A percentile compares a stretch with the other conserved stretches of the same genome.
phyloP scores from a whole-genome alignment of 1,140 invertebrate genomes.

The Hycleus cichorii region DNA sequence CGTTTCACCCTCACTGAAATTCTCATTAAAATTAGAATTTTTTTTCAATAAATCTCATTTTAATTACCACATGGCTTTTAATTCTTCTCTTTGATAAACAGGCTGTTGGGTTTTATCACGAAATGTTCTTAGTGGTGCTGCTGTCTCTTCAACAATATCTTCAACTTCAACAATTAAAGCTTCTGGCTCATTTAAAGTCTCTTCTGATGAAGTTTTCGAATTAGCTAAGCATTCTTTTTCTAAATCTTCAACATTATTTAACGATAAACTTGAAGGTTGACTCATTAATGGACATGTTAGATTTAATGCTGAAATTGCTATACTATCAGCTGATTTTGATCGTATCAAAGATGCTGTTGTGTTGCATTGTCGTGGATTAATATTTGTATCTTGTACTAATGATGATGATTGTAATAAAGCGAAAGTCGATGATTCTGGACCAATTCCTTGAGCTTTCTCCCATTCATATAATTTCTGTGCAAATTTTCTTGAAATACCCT shows the following conservation, averaged over 20 bases:
- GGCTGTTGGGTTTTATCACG: slow-evolving; percentile 58
- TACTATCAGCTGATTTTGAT: slow-evolving; percentile 65
- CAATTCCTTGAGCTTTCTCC: slow-evolving; percentile 77
- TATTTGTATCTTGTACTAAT: slow-evolving; percentile 17
- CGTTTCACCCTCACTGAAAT: slow-evolving; percentile 31
- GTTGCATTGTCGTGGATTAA: not conserved
- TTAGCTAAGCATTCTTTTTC: slow-evolving; percentile 40
- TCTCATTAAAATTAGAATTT: not conserved
- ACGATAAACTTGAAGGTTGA: slow-evolving; percentile 60
- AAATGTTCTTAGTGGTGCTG: slow-evolving; percentile 54
- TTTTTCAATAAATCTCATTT: not conserved
- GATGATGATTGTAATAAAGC: slow-evolving; percentile 59
- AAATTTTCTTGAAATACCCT: slow-evolving; percentile 81
- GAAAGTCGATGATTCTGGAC: slow-evolving; percentile 72
- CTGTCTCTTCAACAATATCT: slow-evolving; percentile 59
- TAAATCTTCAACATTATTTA: slow-evolving; percentile 61
- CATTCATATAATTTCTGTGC: slow-evolving; percentile 84
- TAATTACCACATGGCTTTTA: slow-evolving; percentile 36
- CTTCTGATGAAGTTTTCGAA: slow-evolving; percentile 32
- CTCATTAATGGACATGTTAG: slow-evolving; percentile 38
- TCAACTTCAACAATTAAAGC: slow-evolving; percentile 63
- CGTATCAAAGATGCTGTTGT: slow-evolving; percentile 43
- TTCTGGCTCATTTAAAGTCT: slow-evolving; percentile 46
- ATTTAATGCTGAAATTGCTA: slow-evolving; percentile 40
- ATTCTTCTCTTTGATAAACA: slow-evolving; percentile 48